These are phyloP conservation scores for Subanguina moxae DNA, from an alignment of 1,140 invertebrate species.

Conservation along the genomic window DNA sequence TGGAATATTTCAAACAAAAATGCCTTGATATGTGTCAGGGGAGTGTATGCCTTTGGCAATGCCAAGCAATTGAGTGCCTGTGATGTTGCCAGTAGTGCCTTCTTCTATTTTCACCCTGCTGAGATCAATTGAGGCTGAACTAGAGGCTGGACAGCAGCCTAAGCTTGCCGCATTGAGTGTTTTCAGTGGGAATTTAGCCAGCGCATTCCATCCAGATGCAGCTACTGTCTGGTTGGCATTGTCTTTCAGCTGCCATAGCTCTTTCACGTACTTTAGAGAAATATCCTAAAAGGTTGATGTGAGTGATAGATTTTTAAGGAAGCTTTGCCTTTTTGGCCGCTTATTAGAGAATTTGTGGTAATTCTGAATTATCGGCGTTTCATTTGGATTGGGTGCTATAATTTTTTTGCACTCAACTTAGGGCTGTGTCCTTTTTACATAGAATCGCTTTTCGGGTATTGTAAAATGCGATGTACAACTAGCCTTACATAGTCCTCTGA, in stretches of 20 bases:
- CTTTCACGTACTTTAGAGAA: background rate
- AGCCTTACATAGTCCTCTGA: constrained; percentile 1
- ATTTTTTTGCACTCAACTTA: too few species aligned
- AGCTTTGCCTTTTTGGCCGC: too few species aligned
- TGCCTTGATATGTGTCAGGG: background rate
- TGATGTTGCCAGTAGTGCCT: background rate
- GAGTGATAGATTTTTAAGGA: too few species aligned
- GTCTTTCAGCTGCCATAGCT: constrained; percentile 7
- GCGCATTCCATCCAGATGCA: background rate
- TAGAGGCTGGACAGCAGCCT: background rate
- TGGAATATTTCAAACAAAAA: background rate
- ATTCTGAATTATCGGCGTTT: too few species aligned
- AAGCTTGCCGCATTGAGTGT: background rate
- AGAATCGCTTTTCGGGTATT: background rate
- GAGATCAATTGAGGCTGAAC: too few species aligned
- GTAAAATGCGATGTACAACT: background rate
- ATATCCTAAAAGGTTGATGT: background rate
- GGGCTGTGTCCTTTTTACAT: too few species aligned
- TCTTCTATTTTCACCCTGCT: background rate
- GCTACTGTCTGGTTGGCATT: background rate
- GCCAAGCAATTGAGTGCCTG: background rate
- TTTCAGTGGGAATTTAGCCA: background rate
- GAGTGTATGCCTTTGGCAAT: background rate
- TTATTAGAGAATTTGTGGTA: too few species aligned
- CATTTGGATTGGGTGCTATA: background rate